Percentiles rank a stretch among this genome's conserved stretches.
Evolutionary conservation across 37 sponge, comb jelly and placozoan genomes (phyloP).

Genomic region (Spongilla lacustris): DNA sequence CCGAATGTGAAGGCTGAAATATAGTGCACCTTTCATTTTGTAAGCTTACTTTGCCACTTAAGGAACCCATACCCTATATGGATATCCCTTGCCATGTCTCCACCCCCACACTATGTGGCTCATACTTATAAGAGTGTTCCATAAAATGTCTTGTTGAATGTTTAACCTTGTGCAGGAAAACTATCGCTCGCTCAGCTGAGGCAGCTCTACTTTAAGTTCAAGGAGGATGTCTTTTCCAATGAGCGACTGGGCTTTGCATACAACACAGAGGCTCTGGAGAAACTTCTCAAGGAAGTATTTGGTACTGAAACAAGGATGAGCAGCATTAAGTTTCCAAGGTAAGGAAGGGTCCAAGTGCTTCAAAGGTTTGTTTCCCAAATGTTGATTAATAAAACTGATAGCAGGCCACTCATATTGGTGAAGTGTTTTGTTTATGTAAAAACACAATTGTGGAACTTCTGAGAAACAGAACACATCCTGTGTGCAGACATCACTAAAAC

Average conservation of each 20-base stretch:
- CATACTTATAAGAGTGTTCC: no score
- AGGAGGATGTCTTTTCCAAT: slow-evolving; percentile 40
- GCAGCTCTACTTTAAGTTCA: slow-evolving; percentile 52
- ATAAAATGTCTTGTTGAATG: background rate
- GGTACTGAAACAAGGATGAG: slow-evolving; percentile 19
- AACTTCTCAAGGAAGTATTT: slow-evolving; percentile 32
- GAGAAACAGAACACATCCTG: background rate
- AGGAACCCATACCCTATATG: no score
- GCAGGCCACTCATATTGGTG: no score
- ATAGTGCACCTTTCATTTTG: no score
- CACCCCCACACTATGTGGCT: no score
- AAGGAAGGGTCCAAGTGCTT: background rate
- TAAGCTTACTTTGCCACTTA: no score
- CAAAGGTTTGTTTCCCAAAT: background rate
- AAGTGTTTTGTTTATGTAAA: background rate
- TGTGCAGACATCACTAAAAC: no score
- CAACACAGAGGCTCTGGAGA: slow-evolving; percentile 25
- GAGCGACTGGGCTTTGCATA: slow-evolving; percentile 22
- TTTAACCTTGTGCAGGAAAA: background rate
- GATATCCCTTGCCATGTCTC: no score
- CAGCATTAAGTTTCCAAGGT: slow-evolving; percentile 32
- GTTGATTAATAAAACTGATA: background rate
- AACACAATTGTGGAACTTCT: background rate
- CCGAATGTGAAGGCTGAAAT: no score
- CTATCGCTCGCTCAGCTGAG: slow-evolving; percentile 7